Conservation (phyloP, 2,888 invertebrate species). For the Prosapia bicincta region DNA sequence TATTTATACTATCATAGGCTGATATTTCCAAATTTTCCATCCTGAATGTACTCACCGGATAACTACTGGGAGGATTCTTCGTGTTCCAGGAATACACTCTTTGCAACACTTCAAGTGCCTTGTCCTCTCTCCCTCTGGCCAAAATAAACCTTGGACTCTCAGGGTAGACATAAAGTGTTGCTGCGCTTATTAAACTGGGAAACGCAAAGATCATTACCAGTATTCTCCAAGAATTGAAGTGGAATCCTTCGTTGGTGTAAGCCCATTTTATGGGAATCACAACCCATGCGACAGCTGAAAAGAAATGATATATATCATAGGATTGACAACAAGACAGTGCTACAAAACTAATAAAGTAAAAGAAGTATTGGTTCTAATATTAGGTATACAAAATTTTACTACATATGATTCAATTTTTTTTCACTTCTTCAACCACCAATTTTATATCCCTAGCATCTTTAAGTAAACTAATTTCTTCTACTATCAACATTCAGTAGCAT, state of each 20-base stretch:
- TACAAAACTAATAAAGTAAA: no score
- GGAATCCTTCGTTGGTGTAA: conserved; percentile 45
- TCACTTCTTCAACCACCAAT: no score
- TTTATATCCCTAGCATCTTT: no score
- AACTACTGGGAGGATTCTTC: conserved; percentile 49
- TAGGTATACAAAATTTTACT: no score
- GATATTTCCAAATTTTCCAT: no score
- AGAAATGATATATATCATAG: no score
- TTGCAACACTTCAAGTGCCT: conserved; percentile 58
- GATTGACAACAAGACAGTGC: no score
- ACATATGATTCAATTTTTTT: no score
- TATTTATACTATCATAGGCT: no score
- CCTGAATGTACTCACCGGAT: conserved; percentile 53
- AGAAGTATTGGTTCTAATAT: no score
- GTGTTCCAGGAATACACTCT: conserved; percentile 58
- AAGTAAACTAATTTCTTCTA: no score
- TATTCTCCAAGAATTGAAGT: conserved; percentile 70
- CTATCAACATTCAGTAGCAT: no score
- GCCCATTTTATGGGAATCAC: conserved; percentile 56
- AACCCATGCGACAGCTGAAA: conserved; percentile 61
- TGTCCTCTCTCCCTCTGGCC: conserved; percentile 56
- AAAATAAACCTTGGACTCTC: conserved; percentile 78
- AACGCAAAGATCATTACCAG: conserved; percentile 63
- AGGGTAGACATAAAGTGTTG: conserved; percentile 58
- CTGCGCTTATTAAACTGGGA: conserved; percentile 59